Evolutionary conservation across 2,113 vertebrate genomes (phyloP), one percentile per base, ranked within the genome.

Genomic region (Cepphus grylle): DNA sequence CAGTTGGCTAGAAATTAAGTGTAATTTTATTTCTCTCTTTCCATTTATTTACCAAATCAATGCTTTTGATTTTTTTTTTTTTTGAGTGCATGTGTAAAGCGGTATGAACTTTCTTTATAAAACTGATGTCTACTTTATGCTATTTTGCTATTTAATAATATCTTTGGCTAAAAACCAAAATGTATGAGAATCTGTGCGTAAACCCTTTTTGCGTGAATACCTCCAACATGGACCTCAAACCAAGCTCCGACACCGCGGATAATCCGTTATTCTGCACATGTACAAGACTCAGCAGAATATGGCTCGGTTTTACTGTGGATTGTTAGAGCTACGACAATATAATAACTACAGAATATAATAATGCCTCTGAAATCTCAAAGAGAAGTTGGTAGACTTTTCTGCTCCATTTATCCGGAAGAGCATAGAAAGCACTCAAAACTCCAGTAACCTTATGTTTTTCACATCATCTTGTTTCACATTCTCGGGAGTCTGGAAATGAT

Each of bases 321-420:
- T 85, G 49, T 30, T 77, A 45, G 49, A 88, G 67, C 55, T 81
- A 53, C 1, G 20, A 73, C 82, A 62, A 58, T 49, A 27, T 45
- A 91, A 72, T 70, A 80, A 72, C n/a, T 29, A 56, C 56, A 78
- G 74, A 45, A 58, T 20, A 78, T 19, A 88, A 90, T 59, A 67
- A 83, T 6, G 20, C 23, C 69, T 82, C 52, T 72, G 87, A 88
- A 96, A 85, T 22, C 84, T 91, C 78, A 17, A 45, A 15, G 52
- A 93, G 84, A 92, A 93, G 45, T 70, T 81, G 84, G 92, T 45
- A 90, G 90, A 93, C 87, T 92, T 97, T 93, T 93, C 94, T 93
- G 94, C 90, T 88, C 93, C 94, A 73, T 96, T 94, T 93, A 77
- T 32, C 84, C 88, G 65, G 79, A 77, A 66, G 81, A 88, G 71